Conservation (phyloP, 2,113 vertebrate species). For the Coracopsis vasa region DNA sequence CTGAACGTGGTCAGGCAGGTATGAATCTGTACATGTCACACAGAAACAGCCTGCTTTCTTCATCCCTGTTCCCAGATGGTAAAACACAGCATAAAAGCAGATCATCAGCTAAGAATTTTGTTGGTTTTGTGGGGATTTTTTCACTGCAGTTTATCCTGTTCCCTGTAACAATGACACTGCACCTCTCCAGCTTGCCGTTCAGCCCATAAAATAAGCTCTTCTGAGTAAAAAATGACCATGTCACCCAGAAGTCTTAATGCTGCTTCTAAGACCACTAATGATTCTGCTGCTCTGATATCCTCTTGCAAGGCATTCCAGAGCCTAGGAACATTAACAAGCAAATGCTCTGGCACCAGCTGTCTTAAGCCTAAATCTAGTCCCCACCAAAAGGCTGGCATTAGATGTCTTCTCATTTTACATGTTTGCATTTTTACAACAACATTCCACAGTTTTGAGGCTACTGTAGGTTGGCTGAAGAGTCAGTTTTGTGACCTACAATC, state of each 20-base stretch:
- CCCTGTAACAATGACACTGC: not conserved
- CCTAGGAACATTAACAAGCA: constrained; percentile 1
- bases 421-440: constrained; percentile 54
- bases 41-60: not conserved
- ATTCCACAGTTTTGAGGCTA: constrained; percentile 37
- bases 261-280: constrained; percentile 37
- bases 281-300: constrained; percentile 27
- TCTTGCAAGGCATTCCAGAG: constrained; percentile 52
- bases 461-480: not conserved
- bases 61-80: not conserved
- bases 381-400: constrained; percentile 50
- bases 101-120: not conserved
- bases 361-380: constrained; percentile 61
- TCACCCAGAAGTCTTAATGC: not conserved
- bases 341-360: constrained; percentile 60
- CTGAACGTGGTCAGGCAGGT: not conserved
- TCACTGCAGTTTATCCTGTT: not conserved
- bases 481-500: not conserved
- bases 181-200: not conserved
- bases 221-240: not conserved
- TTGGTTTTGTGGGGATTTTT: not conserved
- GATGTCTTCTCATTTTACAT: constrained; percentile 48
- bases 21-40: not conserved
- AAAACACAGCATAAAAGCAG: not conserved
- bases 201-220: not conserved